Evolutionary conservation across 2,113 vertebrate species (phyloP).

Genomic region (Antechinus flavipes): DNA sequence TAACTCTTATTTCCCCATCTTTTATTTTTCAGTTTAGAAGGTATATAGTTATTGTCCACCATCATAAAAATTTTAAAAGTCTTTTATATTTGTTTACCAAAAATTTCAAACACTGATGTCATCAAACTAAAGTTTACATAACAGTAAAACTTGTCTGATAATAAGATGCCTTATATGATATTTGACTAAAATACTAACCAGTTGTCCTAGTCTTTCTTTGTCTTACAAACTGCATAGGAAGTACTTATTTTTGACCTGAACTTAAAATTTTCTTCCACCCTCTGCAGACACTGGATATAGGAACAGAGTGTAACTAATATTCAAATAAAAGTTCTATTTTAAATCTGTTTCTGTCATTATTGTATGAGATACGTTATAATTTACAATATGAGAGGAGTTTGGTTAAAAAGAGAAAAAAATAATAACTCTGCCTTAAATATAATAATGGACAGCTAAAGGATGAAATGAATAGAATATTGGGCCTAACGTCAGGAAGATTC

Average conservation of each 20-base stretch:
- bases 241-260: slow-evolving; percentile 6
- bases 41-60: not conserved
- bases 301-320: slow-evolving; percentile 22
- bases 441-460: not conserved
- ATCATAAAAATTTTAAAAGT: not conserved
- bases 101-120: not conserved
- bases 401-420: not conserved
- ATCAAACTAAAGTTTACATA: slow-evolving; percentile 19
- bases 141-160: not conserved
- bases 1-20: not conserved
- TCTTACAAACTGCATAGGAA: not conserved
- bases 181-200: not conserved
- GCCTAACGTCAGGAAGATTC: not conserved
- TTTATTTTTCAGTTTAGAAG: slow-evolving; percentile 30
- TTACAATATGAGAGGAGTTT: not conserved
- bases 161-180: not conserved
- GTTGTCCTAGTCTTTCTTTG: slow-evolving; percentile 11
- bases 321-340: slow-evolving; percentile 66
- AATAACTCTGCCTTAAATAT: not conserved
- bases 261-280: slow-evolving; percentile 39
- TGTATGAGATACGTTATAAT: slow-evolving; percentile 8
- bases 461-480: not conserved
- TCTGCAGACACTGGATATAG: not conserved
- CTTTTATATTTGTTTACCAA: not conserved
- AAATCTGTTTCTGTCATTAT: slow-evolving; percentile 39